These are phyloP conservation scores for Zele albiditarsus DNA, from an alignment of 2,888 invertebrate species.

Conservation along the genomic window DNA sequence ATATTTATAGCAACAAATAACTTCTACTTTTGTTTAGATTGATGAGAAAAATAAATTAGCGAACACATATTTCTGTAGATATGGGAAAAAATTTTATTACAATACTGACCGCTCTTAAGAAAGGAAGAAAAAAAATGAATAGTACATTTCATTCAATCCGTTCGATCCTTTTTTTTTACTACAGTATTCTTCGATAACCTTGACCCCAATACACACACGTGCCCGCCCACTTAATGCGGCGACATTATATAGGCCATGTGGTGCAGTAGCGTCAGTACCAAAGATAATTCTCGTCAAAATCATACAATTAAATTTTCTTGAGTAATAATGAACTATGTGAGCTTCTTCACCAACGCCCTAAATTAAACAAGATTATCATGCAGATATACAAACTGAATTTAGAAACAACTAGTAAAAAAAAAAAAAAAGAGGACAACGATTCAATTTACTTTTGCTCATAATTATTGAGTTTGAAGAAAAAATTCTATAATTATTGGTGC, in stretches of 20 bases:
- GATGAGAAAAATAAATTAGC: too few relatives aligned
- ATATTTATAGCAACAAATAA: too few relatives aligned
- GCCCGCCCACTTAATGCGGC: neutral
- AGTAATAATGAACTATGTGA: conserved; percentile 12
- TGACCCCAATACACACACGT: conserved; percentile 32
- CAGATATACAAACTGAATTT: neutral
- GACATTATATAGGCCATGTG: neutral
- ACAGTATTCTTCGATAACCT: conserved; percentile 34
- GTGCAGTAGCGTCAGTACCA: neutral
- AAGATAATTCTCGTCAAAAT: conserved; percentile 30
- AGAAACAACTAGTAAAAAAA: neutral
- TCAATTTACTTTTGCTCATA: too few relatives aligned
- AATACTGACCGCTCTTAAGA: too few relatives aligned
- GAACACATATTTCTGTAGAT: too few relatives aligned
- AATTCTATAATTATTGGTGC: too few relatives aligned
- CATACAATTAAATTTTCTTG: conserved; percentile 27
- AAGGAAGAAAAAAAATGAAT: too few relatives aligned
- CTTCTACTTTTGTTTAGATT: too few relatives aligned
- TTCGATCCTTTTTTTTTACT: neutral
- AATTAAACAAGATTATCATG: neutral
- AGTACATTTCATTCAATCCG: neutral
- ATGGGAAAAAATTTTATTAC: too few relatives aligned
- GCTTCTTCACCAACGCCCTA: neutral
- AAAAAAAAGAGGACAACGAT: neutral
- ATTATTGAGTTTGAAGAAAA: too few relatives aligned